These are phyloP conservation scores for Hippocampus zosterae DNA, from an alignment of 2,113 vertebrate genomes.

Conservation along the genomic window DNA sequence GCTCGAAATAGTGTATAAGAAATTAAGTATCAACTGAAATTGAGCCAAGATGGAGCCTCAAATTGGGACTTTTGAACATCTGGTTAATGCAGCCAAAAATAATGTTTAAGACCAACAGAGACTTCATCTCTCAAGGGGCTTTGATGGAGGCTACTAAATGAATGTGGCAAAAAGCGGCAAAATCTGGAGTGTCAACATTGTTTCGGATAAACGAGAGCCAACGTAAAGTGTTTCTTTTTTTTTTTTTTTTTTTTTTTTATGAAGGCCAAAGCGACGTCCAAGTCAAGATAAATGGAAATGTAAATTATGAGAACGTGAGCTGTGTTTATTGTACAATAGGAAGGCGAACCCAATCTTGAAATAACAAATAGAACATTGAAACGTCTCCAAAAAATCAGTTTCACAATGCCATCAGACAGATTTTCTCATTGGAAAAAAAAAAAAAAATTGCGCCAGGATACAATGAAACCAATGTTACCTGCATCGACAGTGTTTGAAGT, in stretches of 20 bases:
- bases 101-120: constrained; percentile 33
- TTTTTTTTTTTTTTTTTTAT: neutral
- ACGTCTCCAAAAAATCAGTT: neutral
- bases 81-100: constrained; percentile 45
- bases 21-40: constrained; percentile 46
- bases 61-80: constrained; percentile 53
- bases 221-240: constrained; percentile 44
- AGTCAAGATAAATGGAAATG: constrained; percentile 39
- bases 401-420: too few species aligned
- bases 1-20: constrained; percentile 29
- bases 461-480: too few species aligned
- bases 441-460: too few species aligned
- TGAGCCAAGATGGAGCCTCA: constrained; percentile 40
- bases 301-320: constrained; percentile 27
- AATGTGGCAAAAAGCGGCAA: constrained; percentile 56
- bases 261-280: constrained; percentile 27
- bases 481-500: too few species aligned
- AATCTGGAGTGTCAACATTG: constrained; percentile 47
- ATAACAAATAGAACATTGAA: too few species aligned
- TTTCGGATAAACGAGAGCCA: constrained; percentile 48
- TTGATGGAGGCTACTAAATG: constrained; percentile 45
- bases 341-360: neutral
- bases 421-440: too few species aligned
- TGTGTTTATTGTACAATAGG: constrained; percentile 45
- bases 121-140: constrained; percentile 29